These are phyloP conservation scores for Perca fluviatilis DNA, from an alignment of 2,113 vertebrate genomes.

Conservation along the genomic window DNA sequence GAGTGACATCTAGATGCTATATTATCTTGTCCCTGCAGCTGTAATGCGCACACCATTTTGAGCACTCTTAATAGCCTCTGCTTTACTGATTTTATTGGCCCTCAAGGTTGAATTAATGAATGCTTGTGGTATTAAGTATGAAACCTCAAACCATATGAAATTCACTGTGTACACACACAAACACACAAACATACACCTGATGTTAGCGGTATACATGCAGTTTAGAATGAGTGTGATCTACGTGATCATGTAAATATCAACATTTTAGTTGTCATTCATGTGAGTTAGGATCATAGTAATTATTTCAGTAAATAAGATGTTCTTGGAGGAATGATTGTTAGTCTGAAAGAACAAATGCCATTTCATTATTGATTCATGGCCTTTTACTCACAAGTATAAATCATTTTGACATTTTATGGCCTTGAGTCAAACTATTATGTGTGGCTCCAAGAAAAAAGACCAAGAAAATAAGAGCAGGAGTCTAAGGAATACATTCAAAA, in stretches of 20 bases:
- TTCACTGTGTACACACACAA: neutral
- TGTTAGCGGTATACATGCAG: neutral
- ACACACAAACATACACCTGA: neutral
- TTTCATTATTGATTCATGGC: conserved; percentile 49
- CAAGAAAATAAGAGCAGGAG: conserved; percentile 9
- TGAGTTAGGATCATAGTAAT: neutral
- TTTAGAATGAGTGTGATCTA: conserved; percentile 9
- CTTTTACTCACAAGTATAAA: conserved; percentile 36
- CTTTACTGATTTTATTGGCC: conserved; percentile 30
- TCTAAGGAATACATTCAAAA: neutral
- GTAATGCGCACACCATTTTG: conserved; percentile 6
- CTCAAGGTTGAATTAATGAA: conserved; percentile 44
- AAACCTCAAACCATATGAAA: conserved; percentile 41
- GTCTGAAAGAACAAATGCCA: conserved; percentile 34
- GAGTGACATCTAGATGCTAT: neutral
- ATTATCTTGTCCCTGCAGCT: conserved; percentile 23
- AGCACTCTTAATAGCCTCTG: conserved; percentile 32
- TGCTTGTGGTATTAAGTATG: conserved; percentile 32
- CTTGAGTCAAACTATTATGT: conserved; percentile 21
- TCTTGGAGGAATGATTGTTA: conserved; percentile 34
- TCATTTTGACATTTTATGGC: conserved; percentile 52
- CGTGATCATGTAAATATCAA: neutral
- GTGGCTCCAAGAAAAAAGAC: neutral
- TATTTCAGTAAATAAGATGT: conserved; percentile 28
- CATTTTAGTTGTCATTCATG: neutral